phyloP scores from a whole-genome alignment of 2,797 vertebrate genomes.

The Siniperca obscura region DNA sequence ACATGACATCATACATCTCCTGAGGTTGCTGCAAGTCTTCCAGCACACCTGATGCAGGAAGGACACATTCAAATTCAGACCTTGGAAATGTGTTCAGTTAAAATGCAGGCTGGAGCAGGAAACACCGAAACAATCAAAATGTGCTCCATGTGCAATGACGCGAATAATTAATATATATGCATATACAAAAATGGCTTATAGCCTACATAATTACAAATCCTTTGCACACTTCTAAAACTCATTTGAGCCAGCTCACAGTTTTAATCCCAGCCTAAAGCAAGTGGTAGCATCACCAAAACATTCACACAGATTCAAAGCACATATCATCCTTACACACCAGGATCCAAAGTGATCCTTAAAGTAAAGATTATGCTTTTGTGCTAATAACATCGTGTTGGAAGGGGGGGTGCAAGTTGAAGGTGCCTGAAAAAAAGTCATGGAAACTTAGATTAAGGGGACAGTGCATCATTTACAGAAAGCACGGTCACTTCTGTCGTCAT shows the following conservation, averaged over 20 bases:
- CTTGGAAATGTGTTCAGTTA: not conserved
- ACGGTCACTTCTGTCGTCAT: not conserved
- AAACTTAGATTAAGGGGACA: constrained; percentile 26
- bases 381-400: not conserved
- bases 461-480: constrained; percentile 11
- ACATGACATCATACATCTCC: constrained; percentile 77
- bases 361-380: not conserved
- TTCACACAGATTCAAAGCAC: constrained; percentile 12
- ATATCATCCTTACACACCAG: constrained; percentile 1
- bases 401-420: constrained; percentile 6
- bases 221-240: constrained; percentile 32
- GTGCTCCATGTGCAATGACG: not conserved
- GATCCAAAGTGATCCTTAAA: not conserved
- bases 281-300: constrained; percentile 51
- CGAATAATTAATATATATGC: constrained; percentile 1
- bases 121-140: constrained; percentile 9
- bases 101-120: constrained; percentile 18
- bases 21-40: constrained; percentile 4
- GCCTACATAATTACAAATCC: not conserved
- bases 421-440: constrained; percentile 8
- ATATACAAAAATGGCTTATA: not conserved
- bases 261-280: constrained; percentile 53
- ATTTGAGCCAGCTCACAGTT: constrained; percentile 28
- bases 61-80: constrained; percentile 1
- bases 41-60: constrained; percentile 54